Evolutionary conservation across 2,888 invertebrate species (phyloP), one percentile per base, ranked within the genome.

Genomic region (Pharmacophagus antenor): DNA sequence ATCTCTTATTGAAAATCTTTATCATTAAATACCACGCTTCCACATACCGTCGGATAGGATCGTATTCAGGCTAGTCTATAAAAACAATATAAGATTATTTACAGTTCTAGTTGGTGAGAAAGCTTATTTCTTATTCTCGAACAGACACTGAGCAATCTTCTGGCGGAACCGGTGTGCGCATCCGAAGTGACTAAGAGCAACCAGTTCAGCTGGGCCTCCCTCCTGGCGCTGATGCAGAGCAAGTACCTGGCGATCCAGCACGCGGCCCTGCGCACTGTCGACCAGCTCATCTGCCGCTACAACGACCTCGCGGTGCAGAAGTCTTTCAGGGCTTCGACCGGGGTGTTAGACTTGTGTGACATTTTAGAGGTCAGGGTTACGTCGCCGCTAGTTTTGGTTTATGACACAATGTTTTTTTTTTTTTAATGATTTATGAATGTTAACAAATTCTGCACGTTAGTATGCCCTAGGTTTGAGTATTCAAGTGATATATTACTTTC

Each of bases 241-340:
- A 82, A 88, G 47, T 92, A 84, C 67, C 71, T 90, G 42, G 86
- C 88, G 0, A 91, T 92, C 23, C 92, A 92, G 64, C 78, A 84
- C 55, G 82, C 91, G 0, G 87, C 92, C 0, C 63, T 93, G 17
- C 77, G 81, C 41, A 87, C 91, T 0, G 80, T 92, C 0, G 81
- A 91, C 46, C 85, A 85, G 64, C 70, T 92, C 48, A 82, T 92
- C 22, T 80, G 84, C 49, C 81, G 91, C 20, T 87, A 86, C 59
- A 85, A 84, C 49, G 90, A 92, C 51, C 70, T 79, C n/a, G 72
- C 75, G 1, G 77, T 92, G 21, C 92, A 92, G 70, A 84, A 86
- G 64, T 82, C 82, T 0, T 92, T 92, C 59, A 80, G 85, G 15
- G 80, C 82, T 1, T 90, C 92, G 0, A 87, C 87, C 17, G 92